A percentile compares a stretch with the other conserved stretches of the same genome.
Conservation (phyloP, 2,888 invertebrate species). For the Dasysyrphus albostriatus region DNA sequence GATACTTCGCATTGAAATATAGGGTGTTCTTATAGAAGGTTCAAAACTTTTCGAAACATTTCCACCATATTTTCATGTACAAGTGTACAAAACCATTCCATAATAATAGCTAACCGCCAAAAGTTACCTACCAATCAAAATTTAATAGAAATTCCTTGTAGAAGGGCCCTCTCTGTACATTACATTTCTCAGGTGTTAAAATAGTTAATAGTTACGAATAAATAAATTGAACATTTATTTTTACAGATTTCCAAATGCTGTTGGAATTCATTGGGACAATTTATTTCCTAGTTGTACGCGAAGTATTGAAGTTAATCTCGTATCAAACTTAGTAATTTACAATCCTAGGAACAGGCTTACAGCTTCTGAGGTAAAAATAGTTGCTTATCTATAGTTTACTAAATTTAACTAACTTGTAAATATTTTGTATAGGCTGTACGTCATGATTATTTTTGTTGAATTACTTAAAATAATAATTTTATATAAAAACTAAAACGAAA, state of each 20-base stretch:
- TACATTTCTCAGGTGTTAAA: too few species aligned
- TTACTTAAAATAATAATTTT: not conserved
- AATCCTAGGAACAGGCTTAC: constrained; percentile 90
- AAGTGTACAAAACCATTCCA: too few species aligned
- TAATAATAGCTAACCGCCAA: too few species aligned
- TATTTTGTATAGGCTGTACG: constrained; percentile 79
- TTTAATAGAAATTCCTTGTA: too few species aligned
- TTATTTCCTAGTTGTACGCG: constrained; percentile 91
- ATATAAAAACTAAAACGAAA: too few species aligned
- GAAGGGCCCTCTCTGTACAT: too few species aligned
- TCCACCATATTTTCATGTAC: too few species aligned
- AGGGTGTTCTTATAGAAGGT: too few species aligned
- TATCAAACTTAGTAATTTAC: constrained; percentile 92
- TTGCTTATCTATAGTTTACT: not conserved
- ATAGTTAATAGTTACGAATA: too few species aligned
- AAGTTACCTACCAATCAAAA: too few species aligned
- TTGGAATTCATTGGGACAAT: constrained; percentile 91
- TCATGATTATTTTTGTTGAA: constrained; percentile 81
- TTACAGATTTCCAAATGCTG: constrained; percentile 89
- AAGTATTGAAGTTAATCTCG: constrained; percentile 89
- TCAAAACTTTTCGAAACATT: too few species aligned
- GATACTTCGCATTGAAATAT: too few species aligned
- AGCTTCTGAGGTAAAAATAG: constrained; percentile 87
- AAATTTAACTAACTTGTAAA: not conserved
- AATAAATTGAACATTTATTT: not conserved